Evolutionary conservation across 2,797 vertebrate genomes (phyloP), one percentile per base, ranked within the genome.

Genomic region (Atherinosoma microstoma): DNA sequence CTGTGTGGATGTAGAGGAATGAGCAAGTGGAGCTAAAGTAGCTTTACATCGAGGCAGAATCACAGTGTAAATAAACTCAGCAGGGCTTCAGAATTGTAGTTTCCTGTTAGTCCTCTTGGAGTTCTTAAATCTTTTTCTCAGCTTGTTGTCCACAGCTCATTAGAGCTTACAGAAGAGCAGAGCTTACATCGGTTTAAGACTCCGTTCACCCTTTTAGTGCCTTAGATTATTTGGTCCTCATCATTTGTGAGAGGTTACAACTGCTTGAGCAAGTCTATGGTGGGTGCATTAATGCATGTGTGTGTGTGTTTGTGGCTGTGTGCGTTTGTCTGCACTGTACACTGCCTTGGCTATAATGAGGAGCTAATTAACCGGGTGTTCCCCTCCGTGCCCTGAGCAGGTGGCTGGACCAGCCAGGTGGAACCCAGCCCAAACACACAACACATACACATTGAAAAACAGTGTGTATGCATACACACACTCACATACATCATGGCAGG

Each of bases 311-410:
- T 57, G 56, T 54, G 27, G 59, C 40, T 62, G 63, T 65, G 59
- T 56, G 54, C 49, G 15, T 70, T 51, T 74, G 73, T 78, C 62
- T 76, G 65, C 76, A 62, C 72, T 62, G 70, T 67, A 73, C 69
- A 79, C 65, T 62, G 76, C 58, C 63, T 86, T 87, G 86, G 84
- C 84, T 84, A 83, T 88, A 91, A 91, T 89, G 85, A 90, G 89
- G 87, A 91, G 91, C 88, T 93, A 90, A 93, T 93, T 91, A 92
- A 92, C 90, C 85, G 83, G 85, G 87, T 89, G 88, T 86, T 86
- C 82, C 87, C 81, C 85, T 89, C 34, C 32, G 79, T 86, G 89
- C 82, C 85, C 87, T 78, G 91, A 90, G 85, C 91, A 93, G 92
- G 92, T 93, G 91, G 90, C 86, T 88, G 79, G 83, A 88, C 84